Evolutionary conservation across 2,797 vertebrate species (phyloP).

Genomic region (Gallirallus australis): DNA sequence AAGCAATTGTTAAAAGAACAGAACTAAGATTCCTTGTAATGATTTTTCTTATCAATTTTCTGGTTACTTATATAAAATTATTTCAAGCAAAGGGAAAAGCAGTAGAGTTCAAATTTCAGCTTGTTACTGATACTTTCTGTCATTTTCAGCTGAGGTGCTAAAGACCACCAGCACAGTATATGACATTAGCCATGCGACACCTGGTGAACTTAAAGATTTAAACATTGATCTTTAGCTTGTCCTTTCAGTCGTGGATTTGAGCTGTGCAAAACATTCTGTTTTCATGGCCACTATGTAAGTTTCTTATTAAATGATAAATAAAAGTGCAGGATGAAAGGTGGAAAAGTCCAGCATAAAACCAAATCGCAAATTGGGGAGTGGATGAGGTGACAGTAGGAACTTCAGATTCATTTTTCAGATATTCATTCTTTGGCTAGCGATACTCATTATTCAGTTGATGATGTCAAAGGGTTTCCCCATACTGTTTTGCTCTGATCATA

Average conservation of each 20-base stretch:
- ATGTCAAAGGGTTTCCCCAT: conserved; percentile 47
- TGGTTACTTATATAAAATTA: not conserved
- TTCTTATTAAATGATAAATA: not conserved
- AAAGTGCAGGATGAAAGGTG: not conserved
- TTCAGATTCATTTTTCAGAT: conserved; percentile 4
- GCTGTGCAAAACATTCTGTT: not conserved
- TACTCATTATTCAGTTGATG: not conserved
- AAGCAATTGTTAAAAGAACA: not conserved
- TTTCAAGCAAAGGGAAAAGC: not conserved
- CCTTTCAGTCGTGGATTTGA: not conserved
- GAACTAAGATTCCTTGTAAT: not conserved
- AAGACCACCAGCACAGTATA: not conserved
- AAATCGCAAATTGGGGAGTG: not conserved
- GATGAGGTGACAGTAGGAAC: not conserved
- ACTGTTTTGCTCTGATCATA: not conserved
- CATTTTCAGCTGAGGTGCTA: not conserved
- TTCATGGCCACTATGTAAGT: not conserved
- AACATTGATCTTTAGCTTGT: not conserved
- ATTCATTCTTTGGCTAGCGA: not conserved
- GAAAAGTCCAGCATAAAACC: not conserved
- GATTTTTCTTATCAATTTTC: not conserved
- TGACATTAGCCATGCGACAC: not conserved
- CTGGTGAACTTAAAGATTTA: not conserved
- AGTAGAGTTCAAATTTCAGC: not conserved
- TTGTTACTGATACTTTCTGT: not conserved